These are phyloP conservation scores for Pseudopipra pipra DNA, from an alignment of 2,113 vertebrate species.

Conservation along the genomic window DNA sequence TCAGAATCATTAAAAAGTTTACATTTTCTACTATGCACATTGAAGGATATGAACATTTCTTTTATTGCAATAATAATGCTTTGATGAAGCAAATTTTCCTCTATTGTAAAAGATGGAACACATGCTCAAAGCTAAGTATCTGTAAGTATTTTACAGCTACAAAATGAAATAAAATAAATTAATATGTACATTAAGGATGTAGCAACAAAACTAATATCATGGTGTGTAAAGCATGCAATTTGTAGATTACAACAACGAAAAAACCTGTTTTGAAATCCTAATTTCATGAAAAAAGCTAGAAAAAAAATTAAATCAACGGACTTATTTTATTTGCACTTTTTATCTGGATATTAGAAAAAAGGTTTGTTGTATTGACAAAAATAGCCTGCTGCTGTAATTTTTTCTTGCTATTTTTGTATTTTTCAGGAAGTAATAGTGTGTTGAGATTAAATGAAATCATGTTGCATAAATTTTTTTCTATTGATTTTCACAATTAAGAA, in stretches of 20 bases:
- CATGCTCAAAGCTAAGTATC: background rate
- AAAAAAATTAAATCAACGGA: background rate
- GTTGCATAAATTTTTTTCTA: background rate
- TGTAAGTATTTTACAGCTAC: background rate
- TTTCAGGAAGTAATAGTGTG: background rate
- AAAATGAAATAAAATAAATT: background rate
- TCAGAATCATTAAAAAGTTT: background rate
- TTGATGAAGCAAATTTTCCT: background rate
- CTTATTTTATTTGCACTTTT: background rate
- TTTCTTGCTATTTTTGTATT: background rate
- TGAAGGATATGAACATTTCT: background rate
- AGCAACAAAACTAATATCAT: background rate
- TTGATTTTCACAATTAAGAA: background rate
- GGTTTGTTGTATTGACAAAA: background rate
- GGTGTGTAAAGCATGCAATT: background rate
- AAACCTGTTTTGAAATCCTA: background rate
- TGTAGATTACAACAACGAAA: background rate
- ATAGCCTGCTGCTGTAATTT: background rate
- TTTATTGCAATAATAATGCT: background rate
- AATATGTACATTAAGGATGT: background rate
- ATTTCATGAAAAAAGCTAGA: background rate
- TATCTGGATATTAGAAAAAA: background rate
- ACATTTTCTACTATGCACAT: background rate
- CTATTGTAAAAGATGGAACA: background rate
- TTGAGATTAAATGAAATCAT: background rate